Percentiles rank a stretch among this genome's conserved stretches.
phyloP scores from a whole-genome alignment of 2,888 invertebrate species.

The Chorisops tibialis region DNA sequence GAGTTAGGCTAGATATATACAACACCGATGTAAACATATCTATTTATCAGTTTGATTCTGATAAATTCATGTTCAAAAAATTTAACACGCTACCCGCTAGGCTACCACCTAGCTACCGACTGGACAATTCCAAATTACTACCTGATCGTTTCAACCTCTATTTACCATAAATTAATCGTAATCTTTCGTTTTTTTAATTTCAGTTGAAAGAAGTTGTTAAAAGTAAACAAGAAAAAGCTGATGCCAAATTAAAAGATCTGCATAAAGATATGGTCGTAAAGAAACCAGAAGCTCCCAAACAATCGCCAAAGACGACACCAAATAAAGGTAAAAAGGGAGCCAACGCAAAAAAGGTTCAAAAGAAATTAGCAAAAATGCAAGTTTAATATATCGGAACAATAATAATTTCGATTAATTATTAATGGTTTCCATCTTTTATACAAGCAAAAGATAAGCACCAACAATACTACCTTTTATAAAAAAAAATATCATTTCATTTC shows the following conservation, averaged over 20 bases:
- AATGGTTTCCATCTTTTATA: too few species aligned
- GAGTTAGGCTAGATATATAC: too few species aligned
- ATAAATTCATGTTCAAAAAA: too few species aligned
- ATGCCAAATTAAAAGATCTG: conserved; percentile 46
- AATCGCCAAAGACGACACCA: conserved; percentile 28
- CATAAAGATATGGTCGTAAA: conserved; percentile 51
- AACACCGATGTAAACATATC: too few species aligned
- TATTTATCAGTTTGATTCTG: too few species aligned
- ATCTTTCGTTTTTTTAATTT: conserved; percentile 3
- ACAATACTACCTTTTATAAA: too few species aligned
- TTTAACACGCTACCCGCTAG: too few species aligned
- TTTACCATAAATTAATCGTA: not conserved
- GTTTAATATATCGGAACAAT: conserved; percentile 36
- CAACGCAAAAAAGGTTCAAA: conserved; percentile 43
- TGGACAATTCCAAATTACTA: too few species aligned
- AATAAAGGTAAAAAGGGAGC: conserved; percentile 36
- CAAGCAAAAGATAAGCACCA: too few species aligned
- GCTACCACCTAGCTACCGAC: too few species aligned
- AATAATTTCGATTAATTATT: too few species aligned
- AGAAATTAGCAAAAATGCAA: conserved; percentile 45
- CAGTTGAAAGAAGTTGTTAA: conserved; percentile 50
- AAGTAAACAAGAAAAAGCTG: conserved; percentile 47
- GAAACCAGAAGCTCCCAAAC: conserved; percentile 39
- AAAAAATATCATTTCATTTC: too few species aligned
- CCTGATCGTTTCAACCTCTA: not conserved